A percentile compares a stretch with the other conserved stretches of the same genome.
Evolutionary conservation across 2,888 invertebrate species (phyloP).

Genomic region (Neoscelio sp.): DNA sequence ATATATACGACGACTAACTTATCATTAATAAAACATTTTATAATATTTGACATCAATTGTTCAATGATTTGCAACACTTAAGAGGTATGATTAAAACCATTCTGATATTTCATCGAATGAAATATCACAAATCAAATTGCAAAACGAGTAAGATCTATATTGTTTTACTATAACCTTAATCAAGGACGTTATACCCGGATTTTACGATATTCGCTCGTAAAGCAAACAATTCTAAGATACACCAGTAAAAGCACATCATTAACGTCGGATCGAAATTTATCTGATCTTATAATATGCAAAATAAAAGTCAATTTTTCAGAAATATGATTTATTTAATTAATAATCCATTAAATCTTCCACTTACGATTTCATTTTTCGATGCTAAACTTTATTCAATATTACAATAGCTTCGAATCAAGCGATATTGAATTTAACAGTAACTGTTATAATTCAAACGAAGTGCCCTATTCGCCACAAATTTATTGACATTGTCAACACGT

Average conservation of each 20-base stretch:
- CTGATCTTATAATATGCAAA: background rate
- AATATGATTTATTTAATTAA: background rate
- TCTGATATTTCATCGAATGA: background rate
- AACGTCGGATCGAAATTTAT: conserved; percentile 38
- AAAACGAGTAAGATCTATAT: conserved; percentile 7
- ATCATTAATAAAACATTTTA: background rate
- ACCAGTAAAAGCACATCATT: conserved; percentile 24
- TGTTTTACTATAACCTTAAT: conserved; percentile 34
- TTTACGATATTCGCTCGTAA: conserved; percentile 50
- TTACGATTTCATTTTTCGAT: conserved; percentile 5
- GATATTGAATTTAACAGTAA: conserved; percentile 27
- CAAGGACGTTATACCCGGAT: conserved; percentile 32
- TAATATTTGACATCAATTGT: conserved; percentile 9
- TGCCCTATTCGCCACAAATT: conserved; percentile 47
- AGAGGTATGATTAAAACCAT: background rate
- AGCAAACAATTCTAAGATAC: conserved; percentile 23
- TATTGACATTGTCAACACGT: conserved; percentile 53
- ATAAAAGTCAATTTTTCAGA: background rate
- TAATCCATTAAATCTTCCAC: conserved; percentile 1
- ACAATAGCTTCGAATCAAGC: background rate
- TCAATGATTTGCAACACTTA: background rate
- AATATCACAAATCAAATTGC: conserved; percentile 18
- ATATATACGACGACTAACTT: background rate
- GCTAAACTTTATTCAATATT: conserved; percentile 20
- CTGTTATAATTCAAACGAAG: conserved; percentile 44